phyloP scores from a whole-genome alignment of 1,140 invertebrate genomes.

The Neodiprion pinetum region DNA sequence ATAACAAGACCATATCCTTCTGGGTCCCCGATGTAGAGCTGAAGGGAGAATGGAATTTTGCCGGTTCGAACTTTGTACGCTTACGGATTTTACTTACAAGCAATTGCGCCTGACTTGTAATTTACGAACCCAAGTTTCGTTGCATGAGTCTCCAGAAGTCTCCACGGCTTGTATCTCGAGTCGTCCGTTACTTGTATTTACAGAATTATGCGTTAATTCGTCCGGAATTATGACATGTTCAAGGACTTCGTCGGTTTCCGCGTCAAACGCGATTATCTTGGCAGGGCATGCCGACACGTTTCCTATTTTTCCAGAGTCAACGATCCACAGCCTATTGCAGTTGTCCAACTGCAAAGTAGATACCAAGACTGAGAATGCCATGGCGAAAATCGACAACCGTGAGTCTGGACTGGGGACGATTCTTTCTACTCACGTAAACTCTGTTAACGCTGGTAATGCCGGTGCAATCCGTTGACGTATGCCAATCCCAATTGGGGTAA shows the following conservation, averaged over 20 bases:
- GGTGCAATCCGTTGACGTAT: conserved; percentile 27
- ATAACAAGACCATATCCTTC: conserved; percentile 47
- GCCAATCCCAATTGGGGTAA: conserved; percentile 41
- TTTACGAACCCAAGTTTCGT: conserved; percentile 27
- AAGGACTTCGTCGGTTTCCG: conserved; percentile 53
- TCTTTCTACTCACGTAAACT: conserved; percentile 17
- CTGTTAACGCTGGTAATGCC: conserved; percentile 37
- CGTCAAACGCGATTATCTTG: conserved; percentile 57
- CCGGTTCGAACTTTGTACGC: not conserved
- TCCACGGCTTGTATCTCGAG: conserved; percentile 36
- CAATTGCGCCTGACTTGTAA: not conserved
- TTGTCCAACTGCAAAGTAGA: conserved; percentile 60
- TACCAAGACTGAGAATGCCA: no score
- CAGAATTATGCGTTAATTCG: conserved; percentile 34
- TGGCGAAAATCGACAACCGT: no score
- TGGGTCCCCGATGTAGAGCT: conserved; percentile 55
- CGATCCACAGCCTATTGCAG: conserved; percentile 61
- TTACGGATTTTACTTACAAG: not conserved
- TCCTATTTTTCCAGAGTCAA: conserved; percentile 59
- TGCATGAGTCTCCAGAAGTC: conserved; percentile 28
- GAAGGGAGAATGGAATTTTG: not conserved
- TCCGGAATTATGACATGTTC: conserved; percentile 48
- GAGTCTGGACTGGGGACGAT: no score
- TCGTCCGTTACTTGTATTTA: conserved; percentile 30
- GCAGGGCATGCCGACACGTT: conserved; percentile 52